These are phyloP conservation scores for Pardalotus punctatus DNA, from an alignment of 2,113 vertebrate genomes.

Conservation along the genomic window DNA sequence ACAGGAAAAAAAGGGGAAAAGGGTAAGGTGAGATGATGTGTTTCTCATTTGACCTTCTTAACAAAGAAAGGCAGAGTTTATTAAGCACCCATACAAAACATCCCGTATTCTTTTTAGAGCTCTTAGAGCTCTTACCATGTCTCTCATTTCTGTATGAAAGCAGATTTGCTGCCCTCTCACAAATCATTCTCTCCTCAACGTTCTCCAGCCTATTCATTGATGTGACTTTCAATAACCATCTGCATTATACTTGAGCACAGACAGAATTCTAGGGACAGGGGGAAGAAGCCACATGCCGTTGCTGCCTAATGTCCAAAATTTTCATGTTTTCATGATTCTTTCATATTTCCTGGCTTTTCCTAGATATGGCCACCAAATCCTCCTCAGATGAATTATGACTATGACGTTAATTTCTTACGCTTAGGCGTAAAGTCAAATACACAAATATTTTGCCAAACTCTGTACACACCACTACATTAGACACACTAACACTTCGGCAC, in stretches of 20 bases:
- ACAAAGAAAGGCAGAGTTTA: background rate
- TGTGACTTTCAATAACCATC: background rate
- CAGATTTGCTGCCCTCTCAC: background rate
- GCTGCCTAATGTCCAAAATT: background rate
- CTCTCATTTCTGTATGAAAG: background rate
- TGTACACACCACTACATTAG: background rate
- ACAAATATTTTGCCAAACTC: background rate
- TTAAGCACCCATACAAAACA: background rate
- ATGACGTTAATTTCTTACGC: background rate
- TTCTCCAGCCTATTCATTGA: background rate
- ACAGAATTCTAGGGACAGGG: background rate
- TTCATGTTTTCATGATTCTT: background rate
- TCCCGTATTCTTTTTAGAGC: background rate
- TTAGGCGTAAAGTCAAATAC: background rate
- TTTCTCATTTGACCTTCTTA: background rate
- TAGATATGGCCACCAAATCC: background rate
- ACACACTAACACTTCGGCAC: background rate
- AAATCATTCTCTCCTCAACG: background rate
- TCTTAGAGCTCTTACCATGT: background rate
- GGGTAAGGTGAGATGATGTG: background rate
- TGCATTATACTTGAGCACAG: background rate
- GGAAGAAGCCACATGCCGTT: background rate
- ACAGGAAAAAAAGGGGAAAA: background rate
- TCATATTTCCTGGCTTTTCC: background rate
- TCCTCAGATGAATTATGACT: background rate